phyloP scores from a whole-genome alignment of 2,888 invertebrate species.

The Acleris emargana region DNA sequence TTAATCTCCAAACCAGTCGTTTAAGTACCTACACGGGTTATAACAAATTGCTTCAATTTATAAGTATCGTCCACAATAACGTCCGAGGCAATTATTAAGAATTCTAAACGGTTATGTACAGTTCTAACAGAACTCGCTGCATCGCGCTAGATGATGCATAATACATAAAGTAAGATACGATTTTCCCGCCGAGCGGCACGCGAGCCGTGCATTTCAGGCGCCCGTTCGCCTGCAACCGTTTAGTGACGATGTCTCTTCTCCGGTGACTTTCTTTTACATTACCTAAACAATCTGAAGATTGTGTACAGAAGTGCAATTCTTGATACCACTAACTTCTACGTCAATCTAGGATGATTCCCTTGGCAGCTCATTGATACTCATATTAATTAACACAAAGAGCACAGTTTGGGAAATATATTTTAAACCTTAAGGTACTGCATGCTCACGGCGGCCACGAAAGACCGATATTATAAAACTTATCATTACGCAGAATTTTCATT shows the following conservation, averaged over 20 bases:
- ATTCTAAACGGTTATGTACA: constrained; percentile 43
- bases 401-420: no score
- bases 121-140: constrained; percentile 50
- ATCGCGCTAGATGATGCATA: constrained; percentile 53
- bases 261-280: constrained; percentile 66
- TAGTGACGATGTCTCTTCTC: constrained; percentile 59
- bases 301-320: background rate
- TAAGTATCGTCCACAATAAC: background rate
- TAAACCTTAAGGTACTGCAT: no score
- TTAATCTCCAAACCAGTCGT: constrained; percentile 22
- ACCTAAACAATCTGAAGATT: constrained; percentile 26
- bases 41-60: constrained; percentile 20
- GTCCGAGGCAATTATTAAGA: constrained; percentile 26
- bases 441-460: no score
- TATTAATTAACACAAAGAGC: no score
- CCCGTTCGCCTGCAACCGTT: constrained; percentile 64
- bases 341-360: background rate
- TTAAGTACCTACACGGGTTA: background rate
- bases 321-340: background rate
- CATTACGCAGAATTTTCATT: no score
- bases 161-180: constrained; percentile 65
- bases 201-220: constrained; percentile 65
- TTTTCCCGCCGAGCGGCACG: constrained; percentile 61
- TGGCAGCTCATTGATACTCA: no score
- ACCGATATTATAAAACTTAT: no score